These are phyloP conservation scores for Channa argus DNA, from an alignment of 2,113 vertebrate genomes.

Conservation along the genomic window DNA sequence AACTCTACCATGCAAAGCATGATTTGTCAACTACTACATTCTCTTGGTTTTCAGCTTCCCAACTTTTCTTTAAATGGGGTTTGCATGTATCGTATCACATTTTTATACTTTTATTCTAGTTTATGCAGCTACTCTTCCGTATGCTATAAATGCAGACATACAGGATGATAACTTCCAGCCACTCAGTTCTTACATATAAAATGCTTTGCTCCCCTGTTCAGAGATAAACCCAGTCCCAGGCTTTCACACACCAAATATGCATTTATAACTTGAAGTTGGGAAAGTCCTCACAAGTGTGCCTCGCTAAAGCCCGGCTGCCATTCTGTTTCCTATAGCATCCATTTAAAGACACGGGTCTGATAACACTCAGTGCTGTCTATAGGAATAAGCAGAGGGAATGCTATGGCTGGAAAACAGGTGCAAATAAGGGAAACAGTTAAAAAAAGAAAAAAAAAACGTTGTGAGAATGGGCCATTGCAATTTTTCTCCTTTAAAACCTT, in stretches of 20 bases:
- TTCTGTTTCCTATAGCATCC: background rate
- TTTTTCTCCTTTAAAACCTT: slow-evolving; percentile 34
- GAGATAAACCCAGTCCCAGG: background rate
- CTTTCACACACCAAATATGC: background rate
- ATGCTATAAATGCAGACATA: too few species aligned
- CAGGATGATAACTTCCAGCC: too few species aligned
- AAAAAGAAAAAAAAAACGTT: too few species aligned
- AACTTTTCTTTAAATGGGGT: too few species aligned
- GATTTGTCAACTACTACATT: too few species aligned
- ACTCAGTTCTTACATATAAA: too few species aligned
- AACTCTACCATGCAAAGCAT: too few species aligned
- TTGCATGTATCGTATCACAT: too few species aligned
- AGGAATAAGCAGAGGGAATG: slow-evolving; percentile 62
- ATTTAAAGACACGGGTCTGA: slow-evolving; percentile 23
- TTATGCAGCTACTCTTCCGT: too few species aligned
- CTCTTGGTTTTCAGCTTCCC: too few species aligned
- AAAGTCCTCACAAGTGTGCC: background rate
- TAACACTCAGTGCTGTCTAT: slow-evolving; percentile 27
- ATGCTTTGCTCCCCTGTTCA: background rate
- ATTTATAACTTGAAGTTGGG: background rate
- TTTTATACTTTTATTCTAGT: too few species aligned
- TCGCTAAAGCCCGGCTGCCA: background rate
- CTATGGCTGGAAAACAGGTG: slow-evolving; percentile 8
- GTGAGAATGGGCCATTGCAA: background rate
- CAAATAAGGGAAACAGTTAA: too few species aligned